Evolutionary conservation across 2,888 invertebrate genomes (phyloP).

Genomic region (Phoenoteleia sp.): DNA sequence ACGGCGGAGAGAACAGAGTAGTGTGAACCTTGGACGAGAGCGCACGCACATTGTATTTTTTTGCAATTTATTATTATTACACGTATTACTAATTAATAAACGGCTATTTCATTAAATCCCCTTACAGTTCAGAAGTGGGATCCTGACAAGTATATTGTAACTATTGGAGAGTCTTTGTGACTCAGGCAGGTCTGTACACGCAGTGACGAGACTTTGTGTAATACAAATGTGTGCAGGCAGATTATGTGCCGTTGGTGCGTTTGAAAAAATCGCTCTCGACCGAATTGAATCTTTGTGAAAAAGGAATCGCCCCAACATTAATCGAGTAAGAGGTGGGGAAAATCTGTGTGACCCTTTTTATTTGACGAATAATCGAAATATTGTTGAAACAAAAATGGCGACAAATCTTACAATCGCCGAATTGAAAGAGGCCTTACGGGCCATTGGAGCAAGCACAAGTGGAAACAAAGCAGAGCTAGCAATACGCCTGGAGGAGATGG

Average conservation of each 20-base stretch:
- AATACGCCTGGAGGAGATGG: not conserved
- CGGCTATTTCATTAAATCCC: not conserved
- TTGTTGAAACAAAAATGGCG: not conserved
- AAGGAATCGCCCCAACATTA: not conserved
- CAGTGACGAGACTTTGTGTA: not conserved
- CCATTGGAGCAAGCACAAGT: not conserved
- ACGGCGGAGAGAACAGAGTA: too few species aligned
- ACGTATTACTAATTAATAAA: not conserved
- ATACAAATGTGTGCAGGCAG: too few species aligned
- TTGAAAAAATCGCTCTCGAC: not conserved
- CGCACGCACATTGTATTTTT: too few species aligned
- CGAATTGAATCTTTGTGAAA: not conserved
- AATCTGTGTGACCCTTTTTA: too few species aligned
- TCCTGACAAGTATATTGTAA: not conserved
- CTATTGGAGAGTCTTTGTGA: not conserved
- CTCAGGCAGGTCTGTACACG: not conserved
- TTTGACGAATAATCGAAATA: not conserved
- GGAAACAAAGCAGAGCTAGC: not conserved
- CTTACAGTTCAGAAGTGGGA: not conserved
- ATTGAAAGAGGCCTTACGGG: not conserved
- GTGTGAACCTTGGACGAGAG: too few species aligned
- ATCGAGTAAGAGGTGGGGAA: too few species aligned
- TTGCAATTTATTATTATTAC: too few species aligned
- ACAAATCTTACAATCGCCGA: not conserved
- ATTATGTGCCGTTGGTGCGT: too few species aligned